Percentiles rank a stretch among this genome's conserved stretches.
Conservation (phyloP, 1,140 invertebrate species). For the Drosophila punjabiensis region DNA sequence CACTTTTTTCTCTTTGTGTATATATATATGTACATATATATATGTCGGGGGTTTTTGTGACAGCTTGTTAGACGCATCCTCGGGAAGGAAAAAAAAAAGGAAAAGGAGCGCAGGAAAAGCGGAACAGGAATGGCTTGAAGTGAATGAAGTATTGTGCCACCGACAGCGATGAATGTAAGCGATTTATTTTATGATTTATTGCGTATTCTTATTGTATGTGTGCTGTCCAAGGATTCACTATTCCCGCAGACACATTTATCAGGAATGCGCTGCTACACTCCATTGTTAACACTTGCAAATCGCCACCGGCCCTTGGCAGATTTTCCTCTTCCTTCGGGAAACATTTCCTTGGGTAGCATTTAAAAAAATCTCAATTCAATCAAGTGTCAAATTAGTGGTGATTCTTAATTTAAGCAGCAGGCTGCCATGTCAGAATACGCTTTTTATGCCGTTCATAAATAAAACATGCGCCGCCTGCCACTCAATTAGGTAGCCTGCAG, state of each 20-base stretch:
- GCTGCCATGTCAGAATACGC: conserved; percentile 6
- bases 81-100: background rate
- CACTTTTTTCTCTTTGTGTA: conserved; percentile 30
- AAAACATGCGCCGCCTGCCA: conserved; percentile 76
- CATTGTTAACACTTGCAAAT: conserved; percentile 78
- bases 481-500: conserved; percentile 70
- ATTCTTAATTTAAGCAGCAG: conserved; percentile 74
- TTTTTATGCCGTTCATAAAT: conserved; percentile 63
- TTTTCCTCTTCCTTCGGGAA: conserved; percentile 2
- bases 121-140: conserved; percentile 29
- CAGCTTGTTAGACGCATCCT: conserved; percentile 79
- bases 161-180: conserved; percentile 82
- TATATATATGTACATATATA: background rate
- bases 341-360: conserved; percentile 38
- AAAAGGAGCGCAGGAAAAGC: background rate
- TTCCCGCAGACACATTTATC: conserved; percentile 25
- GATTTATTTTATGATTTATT: conserved; percentile 84
- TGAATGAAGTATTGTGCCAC: conserved; percentile 66
- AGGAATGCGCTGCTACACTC: conserved; percentile 14
- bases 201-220: conserved; percentile 75
- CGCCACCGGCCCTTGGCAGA: conserved; percentile 31
- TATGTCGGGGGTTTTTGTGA: conserved; percentile 63
- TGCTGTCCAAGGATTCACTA: conserved; percentile 57
- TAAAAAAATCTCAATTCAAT: conserved; percentile 79
- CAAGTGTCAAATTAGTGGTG: conserved; percentile 80